phyloP scores from a whole-genome alignment of 92 coral and sea anemone species.

The Epizoanthus illoricatus region DNA sequence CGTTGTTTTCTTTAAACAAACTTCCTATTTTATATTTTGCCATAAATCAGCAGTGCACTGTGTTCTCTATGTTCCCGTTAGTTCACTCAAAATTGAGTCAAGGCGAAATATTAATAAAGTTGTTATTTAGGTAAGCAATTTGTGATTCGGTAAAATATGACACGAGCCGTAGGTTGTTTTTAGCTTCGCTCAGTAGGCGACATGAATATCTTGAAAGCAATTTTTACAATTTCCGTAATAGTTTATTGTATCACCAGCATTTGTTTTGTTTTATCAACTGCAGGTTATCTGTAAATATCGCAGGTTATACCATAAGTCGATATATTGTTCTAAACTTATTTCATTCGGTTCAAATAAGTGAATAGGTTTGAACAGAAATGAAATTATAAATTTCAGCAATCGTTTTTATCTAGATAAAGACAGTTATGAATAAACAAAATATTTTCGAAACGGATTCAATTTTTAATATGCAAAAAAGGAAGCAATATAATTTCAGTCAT shows the following conservation, averaged over 20 bases:
- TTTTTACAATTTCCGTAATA: background rate
- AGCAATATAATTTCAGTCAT: background rate
- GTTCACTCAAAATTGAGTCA: too few species aligned
- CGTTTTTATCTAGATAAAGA: background rate
- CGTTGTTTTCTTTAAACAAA: too few species aligned
- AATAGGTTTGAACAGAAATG: background rate
- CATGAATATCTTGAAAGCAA: background rate
- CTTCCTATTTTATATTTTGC: too few species aligned
- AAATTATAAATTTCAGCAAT: background rate
- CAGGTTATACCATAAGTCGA: background rate
- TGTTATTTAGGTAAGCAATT: too few species aligned
- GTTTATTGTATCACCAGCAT: background rate
- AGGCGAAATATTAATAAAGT: too few species aligned
- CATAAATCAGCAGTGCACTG: too few species aligned
- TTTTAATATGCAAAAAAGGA: slow-evolving; percentile 28
- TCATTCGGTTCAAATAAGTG: background rate
- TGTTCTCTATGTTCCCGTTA: too few species aligned
- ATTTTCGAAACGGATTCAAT: background rate
- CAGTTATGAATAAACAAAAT: background rate
- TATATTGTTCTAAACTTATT: background rate
- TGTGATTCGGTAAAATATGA: too few species aligned
- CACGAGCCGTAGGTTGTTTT: too few species aligned
- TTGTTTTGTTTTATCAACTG: background rate
- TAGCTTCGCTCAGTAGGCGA: too few species aligned
- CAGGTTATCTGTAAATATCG: background rate